Percentiles rank a stretch among this genome's conserved stretches.
Conservation (phyloP, 2,797 vertebrate genomes). For the Gallinago stenura region DNA sequence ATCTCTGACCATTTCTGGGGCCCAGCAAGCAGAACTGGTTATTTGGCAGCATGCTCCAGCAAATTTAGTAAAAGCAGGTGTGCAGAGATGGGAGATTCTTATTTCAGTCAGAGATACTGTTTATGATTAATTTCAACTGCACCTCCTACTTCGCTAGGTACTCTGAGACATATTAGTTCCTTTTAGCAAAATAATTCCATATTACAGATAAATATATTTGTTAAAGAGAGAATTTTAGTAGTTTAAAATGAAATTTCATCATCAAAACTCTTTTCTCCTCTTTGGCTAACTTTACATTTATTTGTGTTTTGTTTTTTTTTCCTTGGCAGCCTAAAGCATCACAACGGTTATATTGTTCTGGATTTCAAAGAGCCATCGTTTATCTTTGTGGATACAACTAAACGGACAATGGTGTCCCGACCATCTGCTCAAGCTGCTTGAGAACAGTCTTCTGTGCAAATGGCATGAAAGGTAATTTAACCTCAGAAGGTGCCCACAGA, state of each 20-base stretch:
- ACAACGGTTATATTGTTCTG: constrained; percentile 13
- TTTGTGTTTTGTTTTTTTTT: neutral
- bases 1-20: neutral
- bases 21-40: neutral
- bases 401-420: constrained; percentile 2
- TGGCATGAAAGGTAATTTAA: constrained; percentile 70
- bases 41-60: neutral
- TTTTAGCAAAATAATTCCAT: neutral
- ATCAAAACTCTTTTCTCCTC: neutral
- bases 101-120: neutral
- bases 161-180: neutral
- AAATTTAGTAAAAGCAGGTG: neutral
- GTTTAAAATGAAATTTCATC: neutral
- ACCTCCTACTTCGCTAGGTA: neutral
- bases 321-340: constrained; percentile 41
- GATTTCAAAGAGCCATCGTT: constrained; percentile 39
- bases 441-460: constrained; percentile 52
- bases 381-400: constrained; percentile 57
- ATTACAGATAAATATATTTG: neutral
- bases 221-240: neutral
- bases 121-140: neutral
- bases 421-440: constrained; percentile 51
- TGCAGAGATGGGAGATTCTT: neutral
- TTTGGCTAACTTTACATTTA: neutral
- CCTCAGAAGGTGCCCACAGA: constrained; percentile 47